Conservation (phyloP, 2,797 vertebrate species). For the Pogonophryne albipinna region DNA sequence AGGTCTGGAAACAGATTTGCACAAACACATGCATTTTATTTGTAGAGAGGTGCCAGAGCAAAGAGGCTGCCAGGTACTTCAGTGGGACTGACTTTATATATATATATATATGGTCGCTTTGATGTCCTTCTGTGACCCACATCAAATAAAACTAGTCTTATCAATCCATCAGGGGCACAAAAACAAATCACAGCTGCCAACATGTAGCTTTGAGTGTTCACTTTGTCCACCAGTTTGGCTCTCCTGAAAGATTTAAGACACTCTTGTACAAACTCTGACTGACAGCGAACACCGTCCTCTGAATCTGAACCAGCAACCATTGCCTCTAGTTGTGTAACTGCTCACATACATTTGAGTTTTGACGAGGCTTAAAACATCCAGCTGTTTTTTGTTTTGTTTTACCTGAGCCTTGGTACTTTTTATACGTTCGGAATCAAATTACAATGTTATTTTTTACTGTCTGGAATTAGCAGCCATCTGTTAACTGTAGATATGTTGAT, state of each 20-base stretch:
- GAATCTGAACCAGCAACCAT: neutral
- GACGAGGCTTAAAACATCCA: constrained; percentile 5
- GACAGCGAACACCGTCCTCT: neutral
- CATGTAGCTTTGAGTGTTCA: neutral
- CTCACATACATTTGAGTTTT: neutral
- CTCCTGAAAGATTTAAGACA: neutral
- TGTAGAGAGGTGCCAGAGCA: too few relatives aligned
- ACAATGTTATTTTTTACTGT: constrained; percentile 21
- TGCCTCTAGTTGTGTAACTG: neutral
- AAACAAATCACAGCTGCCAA: neutral
- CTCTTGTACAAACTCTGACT: neutral
- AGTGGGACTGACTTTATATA: neutral
- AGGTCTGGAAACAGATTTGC: too few relatives aligned
- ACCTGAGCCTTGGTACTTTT: neutral
- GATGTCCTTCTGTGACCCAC: neutral
- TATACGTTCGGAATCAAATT: constrained; percentile 1
- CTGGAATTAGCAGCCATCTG: constrained; percentile 49
- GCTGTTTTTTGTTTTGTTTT: neutral
- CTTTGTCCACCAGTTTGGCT: neutral
- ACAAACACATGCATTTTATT: too few relatives aligned
- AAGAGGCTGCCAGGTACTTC: too few relatives aligned
- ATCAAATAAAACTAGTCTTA: neutral
- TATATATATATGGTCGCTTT: neutral
- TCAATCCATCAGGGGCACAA: neutral
- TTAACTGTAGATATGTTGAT: constrained; percentile 12